A percentile compares a stretch with the other conserved stretches of the same genome.
Evolutionary conservation across 2,888 invertebrate species (phyloP).

Genomic region (Vandiemenella viatica): DNA sequence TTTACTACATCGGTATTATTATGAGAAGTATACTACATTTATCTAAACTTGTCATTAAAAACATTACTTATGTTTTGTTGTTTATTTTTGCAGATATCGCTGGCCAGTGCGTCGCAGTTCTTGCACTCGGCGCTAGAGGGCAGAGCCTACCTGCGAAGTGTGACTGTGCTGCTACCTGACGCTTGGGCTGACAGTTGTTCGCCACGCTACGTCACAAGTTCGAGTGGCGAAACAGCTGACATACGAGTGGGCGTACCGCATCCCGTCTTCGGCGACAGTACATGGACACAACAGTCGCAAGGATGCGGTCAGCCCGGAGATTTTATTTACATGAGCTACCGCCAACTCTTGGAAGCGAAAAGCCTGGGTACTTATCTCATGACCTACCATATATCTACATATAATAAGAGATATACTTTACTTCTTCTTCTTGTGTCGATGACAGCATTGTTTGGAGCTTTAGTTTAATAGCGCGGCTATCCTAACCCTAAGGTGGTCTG

Average conservation of each 20-base stretch:
- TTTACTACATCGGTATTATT: too few relatives aligned
- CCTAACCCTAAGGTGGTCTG: too few relatives aligned
- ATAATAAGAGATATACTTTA: too few relatives aligned
- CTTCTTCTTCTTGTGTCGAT: too few relatives aligned
- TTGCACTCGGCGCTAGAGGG: slow-evolving; percentile 41
- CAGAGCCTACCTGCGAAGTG: slow-evolving; percentile 37
- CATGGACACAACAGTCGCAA: slow-evolving; percentile 46
- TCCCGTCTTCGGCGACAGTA: slow-evolving; percentile 33
- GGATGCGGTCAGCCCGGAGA: slow-evolving; percentile 43
- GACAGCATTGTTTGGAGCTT: too few relatives aligned
- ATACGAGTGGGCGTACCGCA: slow-evolving; percentile 35
- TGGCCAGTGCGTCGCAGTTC: slow-evolving; percentile 38
- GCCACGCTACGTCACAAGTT: slow-evolving; percentile 26
- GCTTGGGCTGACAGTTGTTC: slow-evolving; percentile 40
- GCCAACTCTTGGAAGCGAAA: slow-evolving; percentile 24
- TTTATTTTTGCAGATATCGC: slow-evolving; percentile 32
- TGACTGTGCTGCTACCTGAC: slow-evolving; percentile 41
- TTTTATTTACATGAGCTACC: slow-evolving; percentile 37
- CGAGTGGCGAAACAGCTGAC: slow-evolving; percentile 38
- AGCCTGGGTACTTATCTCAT: slow-evolving; percentile 29
- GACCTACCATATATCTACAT: too few relatives aligned
- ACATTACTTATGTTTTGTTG: too few relatives aligned
- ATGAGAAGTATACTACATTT: too few relatives aligned
- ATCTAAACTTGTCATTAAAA: too few relatives aligned
- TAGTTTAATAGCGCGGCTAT: too few relatives aligned